Conservation (phyloP, 92 coral and sea anemone genomes). For the Heliopora coerulea region DNA sequence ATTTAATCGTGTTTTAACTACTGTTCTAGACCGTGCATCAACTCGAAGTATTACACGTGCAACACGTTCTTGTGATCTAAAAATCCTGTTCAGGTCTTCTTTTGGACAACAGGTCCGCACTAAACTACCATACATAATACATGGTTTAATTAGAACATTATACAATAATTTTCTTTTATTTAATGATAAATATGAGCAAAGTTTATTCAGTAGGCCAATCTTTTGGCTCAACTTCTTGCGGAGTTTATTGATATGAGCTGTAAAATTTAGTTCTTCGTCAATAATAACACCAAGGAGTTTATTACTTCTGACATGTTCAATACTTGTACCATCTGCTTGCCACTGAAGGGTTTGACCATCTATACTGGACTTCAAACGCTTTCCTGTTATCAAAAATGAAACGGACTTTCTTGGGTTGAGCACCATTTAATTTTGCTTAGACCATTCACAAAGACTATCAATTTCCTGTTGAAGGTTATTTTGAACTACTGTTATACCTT, state of each 20-base stretch:
- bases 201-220: too few species aligned
- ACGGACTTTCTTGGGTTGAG: constrained; percentile 20
- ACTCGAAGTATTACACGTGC: constrained; percentile 47
- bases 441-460: constrained; percentile 17
- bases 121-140: too few species aligned
- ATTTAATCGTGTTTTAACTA: too few species aligned
- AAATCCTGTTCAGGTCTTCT: too few species aligned
- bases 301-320: background rate
- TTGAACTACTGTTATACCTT: background rate
- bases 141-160: too few species aligned
- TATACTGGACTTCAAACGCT: constrained; percentile 14
- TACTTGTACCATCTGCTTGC: background rate
- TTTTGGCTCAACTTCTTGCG: too few species aligned
- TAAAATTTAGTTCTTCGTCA: background rate
- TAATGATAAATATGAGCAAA: too few species aligned
- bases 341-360: background rate
- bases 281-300: background rate
- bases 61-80: too few species aligned
- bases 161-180: too few species aligned
- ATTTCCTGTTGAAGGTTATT: constrained; percentile 1
- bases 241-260: too few species aligned
- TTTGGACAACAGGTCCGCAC: too few species aligned
- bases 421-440: constrained; percentile 19
- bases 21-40: constrained; percentile 56
- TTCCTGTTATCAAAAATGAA: constrained; percentile 27